These are phyloP conservation scores for Pantala flavescens DNA, from an alignment of 1,140 invertebrate genomes.

Conservation along the genomic window DNA sequence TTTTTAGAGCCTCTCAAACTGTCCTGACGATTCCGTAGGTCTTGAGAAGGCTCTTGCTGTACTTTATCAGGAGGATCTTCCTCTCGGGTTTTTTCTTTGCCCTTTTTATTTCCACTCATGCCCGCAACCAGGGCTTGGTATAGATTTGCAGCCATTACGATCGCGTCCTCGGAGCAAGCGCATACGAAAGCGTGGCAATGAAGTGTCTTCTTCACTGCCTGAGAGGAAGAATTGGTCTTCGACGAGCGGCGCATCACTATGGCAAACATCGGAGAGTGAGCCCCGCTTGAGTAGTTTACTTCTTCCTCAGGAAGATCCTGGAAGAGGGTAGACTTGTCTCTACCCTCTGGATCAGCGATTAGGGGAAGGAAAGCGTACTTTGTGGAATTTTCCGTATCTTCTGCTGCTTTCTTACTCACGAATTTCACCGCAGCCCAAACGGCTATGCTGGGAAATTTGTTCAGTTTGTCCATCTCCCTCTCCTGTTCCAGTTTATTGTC, in stretches of 20 bases:
- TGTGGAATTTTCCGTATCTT: not conserved
- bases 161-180: conserved; percentile 68
- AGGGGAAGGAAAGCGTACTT: conserved; percentile 69
- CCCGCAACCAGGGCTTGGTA: conserved; percentile 76
- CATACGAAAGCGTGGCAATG: conserved; percentile 89
- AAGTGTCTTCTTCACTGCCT: conserved; percentile 44
- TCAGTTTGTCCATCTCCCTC: conserved; percentile 43
- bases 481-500: conserved; percentile 20
- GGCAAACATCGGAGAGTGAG: conserved; percentile 76
- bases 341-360: conserved; percentile 71
- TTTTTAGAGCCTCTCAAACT: not conserved
- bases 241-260: conserved; percentile 73
- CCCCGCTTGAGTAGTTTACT: conserved; percentile 32
- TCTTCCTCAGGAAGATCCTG: conserved; percentile 34
- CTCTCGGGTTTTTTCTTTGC: conserved; percentile 30
- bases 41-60: too few species aligned
- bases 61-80: not conserved
- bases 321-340: conserved; percentile 58
- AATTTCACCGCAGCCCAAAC: conserved; percentile 83
- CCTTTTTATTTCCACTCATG: conserved; percentile 42
- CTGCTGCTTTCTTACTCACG: conserved; percentile 30
- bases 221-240: conserved; percentile 46
- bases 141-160: conserved; percentile 78
- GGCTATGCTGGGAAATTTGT: conserved; percentile 78
- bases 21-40: too few species aligned